Evolutionary conservation across 1,140 invertebrate genomes (phyloP).

Genomic region (Elymnias hypermnestra): DNA sequence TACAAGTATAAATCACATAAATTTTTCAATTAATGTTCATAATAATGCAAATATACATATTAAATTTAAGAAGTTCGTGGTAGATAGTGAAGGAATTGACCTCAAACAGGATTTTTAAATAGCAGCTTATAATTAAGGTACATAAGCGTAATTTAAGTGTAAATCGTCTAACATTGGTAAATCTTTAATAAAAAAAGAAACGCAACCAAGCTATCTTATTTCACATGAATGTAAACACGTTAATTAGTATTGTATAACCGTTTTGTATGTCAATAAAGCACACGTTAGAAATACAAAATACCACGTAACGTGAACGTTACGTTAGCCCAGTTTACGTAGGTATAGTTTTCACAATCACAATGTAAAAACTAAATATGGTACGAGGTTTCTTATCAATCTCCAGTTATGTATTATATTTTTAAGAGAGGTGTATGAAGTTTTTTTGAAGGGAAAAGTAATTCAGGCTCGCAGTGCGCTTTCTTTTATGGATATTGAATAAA

Average conservation of each 20-base stretch:
- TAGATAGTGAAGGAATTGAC: no score
- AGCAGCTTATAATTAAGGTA: no score
- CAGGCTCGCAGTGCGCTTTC: no score
- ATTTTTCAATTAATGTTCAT: no score
- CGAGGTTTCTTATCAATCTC: neutral
- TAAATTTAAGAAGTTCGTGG: no score
- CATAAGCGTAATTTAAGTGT: neutral
- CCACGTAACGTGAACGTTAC: slow-evolving; percentile 38
- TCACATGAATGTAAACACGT: slow-evolving; percentile 34
- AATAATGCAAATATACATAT: no score
- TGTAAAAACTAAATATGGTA: neutral
- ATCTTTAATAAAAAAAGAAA: slow-evolving; percentile 3
- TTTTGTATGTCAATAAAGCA: slow-evolving; percentile 46
- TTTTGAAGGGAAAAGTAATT: no score
- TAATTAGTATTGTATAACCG: slow-evolving; percentile 41
- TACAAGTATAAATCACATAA: no score
- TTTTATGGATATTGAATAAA: no score
- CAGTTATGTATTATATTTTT: neutral
- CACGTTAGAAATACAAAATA: slow-evolving; percentile 44
- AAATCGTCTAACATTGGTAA: neutral
- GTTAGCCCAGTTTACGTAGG: slow-evolving; percentile 49
- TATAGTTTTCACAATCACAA: slow-evolving; percentile 36
- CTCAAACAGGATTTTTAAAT: no score
- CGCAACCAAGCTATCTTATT: slow-evolving; percentile 4
- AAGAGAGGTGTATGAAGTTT: neutral